A percentile compares a stretch with the other conserved stretches of the same genome.
Evolutionary conservation across 1,140 invertebrate genomes (phyloP).

Genomic region (Tribolium madens): DNA sequence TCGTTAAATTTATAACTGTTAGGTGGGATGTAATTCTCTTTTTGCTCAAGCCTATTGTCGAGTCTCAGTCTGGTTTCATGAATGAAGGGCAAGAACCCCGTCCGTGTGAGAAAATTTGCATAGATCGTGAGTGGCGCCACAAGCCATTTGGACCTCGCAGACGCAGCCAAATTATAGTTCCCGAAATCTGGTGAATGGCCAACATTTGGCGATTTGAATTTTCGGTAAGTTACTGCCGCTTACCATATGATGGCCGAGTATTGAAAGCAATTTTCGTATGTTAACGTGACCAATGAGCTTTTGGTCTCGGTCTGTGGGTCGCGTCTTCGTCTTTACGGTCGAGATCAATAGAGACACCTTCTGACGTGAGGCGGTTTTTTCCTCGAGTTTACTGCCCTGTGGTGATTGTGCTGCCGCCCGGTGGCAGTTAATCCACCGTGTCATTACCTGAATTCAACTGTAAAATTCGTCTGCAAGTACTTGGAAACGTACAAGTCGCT

Average conservation of each 20-base stretch:
- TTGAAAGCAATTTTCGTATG: background rate
- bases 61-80: background rate
- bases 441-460: conserved; percentile 42
- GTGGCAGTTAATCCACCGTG: conserved; percentile 40
- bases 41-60: background rate
- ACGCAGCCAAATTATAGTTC: background rate
- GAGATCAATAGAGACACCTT: conserved; percentile 5
- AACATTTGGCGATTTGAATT: background rate
- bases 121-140: conserved; percentile 13
- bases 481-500: conserved; percentile 32
- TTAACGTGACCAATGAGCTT: conserved; percentile 30
- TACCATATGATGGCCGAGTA: conserved; percentile 2
- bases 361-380: conserved; percentile 30
- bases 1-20: conserved; percentile 30
- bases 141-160: background rate
- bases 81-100: conserved; percentile 6
- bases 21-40: background rate
- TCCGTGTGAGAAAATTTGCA: conserved; percentile 22
- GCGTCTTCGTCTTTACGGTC: conserved; percentile 13
- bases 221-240: conserved; percentile 8
- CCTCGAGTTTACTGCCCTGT: conserved; percentile 39
- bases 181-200: background rate
- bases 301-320: conserved; percentile 5
- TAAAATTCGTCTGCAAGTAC: conserved; percentile 41
- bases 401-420: conserved; percentile 44